phyloP scores from a whole-genome alignment of 1,140 invertebrate genomes.

The Orius insidiosus region DNA sequence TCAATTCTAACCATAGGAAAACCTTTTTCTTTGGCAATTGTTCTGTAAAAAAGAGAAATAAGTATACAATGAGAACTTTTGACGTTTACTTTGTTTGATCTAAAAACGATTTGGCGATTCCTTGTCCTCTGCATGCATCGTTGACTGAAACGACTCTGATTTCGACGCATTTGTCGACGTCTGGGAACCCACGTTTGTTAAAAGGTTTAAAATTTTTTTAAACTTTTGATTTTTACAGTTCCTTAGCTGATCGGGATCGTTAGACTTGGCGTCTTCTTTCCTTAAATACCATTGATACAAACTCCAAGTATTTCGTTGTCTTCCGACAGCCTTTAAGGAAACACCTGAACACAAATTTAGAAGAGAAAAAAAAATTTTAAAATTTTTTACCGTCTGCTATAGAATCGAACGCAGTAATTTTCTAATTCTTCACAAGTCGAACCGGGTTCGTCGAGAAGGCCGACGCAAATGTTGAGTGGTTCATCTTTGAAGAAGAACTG shows the following conservation, averaged over 20 bases:
- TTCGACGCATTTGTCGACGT: conserved; percentile 36
- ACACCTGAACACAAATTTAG: no score
- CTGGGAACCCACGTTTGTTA: conserved; percentile 38
- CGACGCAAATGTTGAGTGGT: conserved; percentile 43
- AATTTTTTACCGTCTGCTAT: conserved; percentile 29
- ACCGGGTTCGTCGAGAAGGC: conserved; percentile 39
- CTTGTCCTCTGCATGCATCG: conserved; percentile 39
- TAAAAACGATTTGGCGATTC: conserved; percentile 39
- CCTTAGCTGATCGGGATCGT: no score
- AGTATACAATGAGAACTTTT: background rate
- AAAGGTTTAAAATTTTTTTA: conserved; percentile 36
- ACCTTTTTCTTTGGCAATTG: conserved; percentile 31
- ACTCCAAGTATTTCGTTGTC: conserved; percentile 42
- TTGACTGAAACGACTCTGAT: conserved; percentile 48
- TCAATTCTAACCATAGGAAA: conserved; percentile 35
- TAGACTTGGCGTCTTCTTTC: conserved; percentile 4
- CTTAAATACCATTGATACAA: conserved; percentile 27
- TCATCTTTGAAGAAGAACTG: conserved; percentile 53
- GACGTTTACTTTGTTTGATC: background rate
- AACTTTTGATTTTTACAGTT: conserved; percentile 21
- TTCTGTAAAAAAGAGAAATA: conserved; percentile 31
- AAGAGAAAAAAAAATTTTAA: background rate
- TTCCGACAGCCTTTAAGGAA: conserved; percentile 18
- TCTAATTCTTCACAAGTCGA: conserved; percentile 45
- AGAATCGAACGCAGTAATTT: conserved; percentile 36